These are phyloP conservation scores for Myotis daubentonii DNA, from an alignment of 2,797 vertebrate species.

Conservation along the genomic window DNA sequence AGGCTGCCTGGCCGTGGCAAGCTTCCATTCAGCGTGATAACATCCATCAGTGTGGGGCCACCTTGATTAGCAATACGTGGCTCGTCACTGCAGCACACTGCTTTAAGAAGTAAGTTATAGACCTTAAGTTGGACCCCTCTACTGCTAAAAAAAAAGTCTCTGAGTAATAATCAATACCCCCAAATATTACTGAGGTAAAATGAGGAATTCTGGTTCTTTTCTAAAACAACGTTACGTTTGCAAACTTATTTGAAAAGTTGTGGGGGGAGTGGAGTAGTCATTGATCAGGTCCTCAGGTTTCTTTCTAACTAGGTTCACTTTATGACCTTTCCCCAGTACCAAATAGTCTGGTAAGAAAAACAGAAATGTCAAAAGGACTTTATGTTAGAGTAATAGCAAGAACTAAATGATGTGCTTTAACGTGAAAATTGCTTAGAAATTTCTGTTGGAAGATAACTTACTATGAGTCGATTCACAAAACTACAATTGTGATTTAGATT, in stretches of 20 bases:
- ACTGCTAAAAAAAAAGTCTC: background rate
- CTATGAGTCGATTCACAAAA: background rate
- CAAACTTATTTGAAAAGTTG: background rate
- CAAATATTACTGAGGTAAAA: conserved; percentile 35
- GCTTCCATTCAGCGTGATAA: conserved; percentile 91
- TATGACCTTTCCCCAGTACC: background rate
- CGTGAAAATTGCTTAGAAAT: background rate
- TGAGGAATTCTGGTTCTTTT: conserved; percentile 30
- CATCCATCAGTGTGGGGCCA: conserved; percentile 93
- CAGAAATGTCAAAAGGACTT: background rate
- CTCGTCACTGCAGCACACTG: conserved; percentile 96
- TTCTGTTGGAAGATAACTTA: background rate
- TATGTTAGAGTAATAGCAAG: background rate
- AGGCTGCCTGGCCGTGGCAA: conserved; percentile 95
- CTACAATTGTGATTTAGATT: background rate
- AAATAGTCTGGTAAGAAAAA: background rate
- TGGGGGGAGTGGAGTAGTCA: background rate
- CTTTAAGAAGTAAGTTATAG: conserved; percentile 90
- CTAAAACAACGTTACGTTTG: background rate
- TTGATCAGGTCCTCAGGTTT: background rate
- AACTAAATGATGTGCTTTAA: conserved; percentile 11
- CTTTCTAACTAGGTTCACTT: background rate
- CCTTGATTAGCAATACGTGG: conserved; percentile 92
- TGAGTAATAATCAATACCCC: background rate
- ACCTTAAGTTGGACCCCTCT: background rate